These are phyloP conservation scores for Ricordea florida DNA, from an alignment of 92 coral and sea anemone species.

Conservation along the genomic window DNA sequence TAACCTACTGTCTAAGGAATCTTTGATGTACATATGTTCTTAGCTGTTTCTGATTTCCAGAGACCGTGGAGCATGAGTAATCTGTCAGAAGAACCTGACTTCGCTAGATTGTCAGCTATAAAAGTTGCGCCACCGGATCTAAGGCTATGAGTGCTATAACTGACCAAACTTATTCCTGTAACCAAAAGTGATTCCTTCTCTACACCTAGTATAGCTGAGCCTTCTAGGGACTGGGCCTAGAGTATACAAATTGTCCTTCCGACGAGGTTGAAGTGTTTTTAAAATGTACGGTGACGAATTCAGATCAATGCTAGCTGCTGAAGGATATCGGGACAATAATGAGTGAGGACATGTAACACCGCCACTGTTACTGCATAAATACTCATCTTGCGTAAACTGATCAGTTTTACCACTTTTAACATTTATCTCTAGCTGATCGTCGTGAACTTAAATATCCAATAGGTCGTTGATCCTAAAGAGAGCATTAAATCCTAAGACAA, in stretches of 20 bases:
- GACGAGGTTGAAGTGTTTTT: neutral
- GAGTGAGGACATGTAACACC: too few species aligned
- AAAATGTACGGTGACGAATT: neutral
- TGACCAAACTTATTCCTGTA: neutral
- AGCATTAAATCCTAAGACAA: conserved; percentile 4
- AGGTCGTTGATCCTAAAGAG: conserved; percentile 7
- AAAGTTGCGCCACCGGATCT: conserved; percentile 37
- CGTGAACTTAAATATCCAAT: neutral
- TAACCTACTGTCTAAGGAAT: too few species aligned
- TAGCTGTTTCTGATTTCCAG: conserved; percentile 24
- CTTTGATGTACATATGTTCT: conserved; percentile 20
- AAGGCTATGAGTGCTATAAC: conserved; percentile 20
- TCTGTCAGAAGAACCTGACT: neutral
- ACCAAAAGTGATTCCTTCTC: conserved; percentile 19
- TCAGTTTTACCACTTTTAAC: conserved; percentile 14
- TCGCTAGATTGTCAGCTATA: neutral
- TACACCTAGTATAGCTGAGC: conserved; percentile 4
- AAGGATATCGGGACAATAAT: conserved; percentile 4
- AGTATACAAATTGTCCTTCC: neutral
- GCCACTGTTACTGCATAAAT: conserved; percentile 4
- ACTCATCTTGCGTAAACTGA: conserved; percentile 15
- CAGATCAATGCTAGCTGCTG: neutral
- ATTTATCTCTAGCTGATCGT: neutral
- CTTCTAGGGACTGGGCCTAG: neutral
- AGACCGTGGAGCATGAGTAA: conserved; percentile 19